phyloP scores from a whole-genome alignment of 1,140 invertebrate species.

The Hyposmocoma kahamanoa region DNA sequence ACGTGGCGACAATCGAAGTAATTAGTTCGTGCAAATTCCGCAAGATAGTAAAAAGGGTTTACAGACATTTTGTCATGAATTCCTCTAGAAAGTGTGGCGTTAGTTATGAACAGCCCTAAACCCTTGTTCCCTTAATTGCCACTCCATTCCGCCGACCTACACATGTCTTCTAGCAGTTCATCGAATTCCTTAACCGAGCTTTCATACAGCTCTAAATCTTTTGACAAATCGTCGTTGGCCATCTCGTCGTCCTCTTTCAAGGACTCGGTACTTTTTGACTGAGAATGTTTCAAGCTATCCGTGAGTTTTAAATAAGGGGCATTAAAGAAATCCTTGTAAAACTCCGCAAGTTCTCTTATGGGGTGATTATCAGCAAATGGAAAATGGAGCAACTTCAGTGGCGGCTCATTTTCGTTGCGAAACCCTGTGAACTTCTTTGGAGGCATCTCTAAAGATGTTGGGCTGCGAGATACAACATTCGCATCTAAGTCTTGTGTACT shows the following conservation, averaged over 20 bases:
- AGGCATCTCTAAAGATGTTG: slow-evolving; percentile 54
- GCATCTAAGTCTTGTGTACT: slow-evolving; percentile 50
- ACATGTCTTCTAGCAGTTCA: slow-evolving; percentile 61
- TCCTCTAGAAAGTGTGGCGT: too few relatives aligned
- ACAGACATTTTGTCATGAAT: too few relatives aligned
- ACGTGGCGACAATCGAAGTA: too few relatives aligned
- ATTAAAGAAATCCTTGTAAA: slow-evolving; percentile 67
- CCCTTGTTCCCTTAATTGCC: slow-evolving; percentile 37
- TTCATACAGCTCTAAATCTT: slow-evolving; percentile 51
- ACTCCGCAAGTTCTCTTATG: slow-evolving; percentile 60
- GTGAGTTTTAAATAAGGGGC: slow-evolving; percentile 56
- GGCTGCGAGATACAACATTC: slow-evolving; percentile 42
- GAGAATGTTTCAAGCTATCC: slow-evolving; percentile 27
- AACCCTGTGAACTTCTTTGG: slow-evolving; percentile 59
- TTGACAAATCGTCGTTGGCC: slow-evolving; percentile 44
- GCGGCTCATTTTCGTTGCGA: slow-evolving; percentile 53
- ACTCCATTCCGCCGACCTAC: slow-evolving; percentile 54
- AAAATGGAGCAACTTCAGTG: slow-evolving; percentile 51
- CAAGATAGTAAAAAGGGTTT: too few relatives aligned
- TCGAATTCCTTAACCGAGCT: slow-evolving; percentile 61
- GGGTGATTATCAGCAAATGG: slow-evolving; percentile 62
- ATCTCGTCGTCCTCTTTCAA: slow-evolving; percentile 34
- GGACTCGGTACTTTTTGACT: slow-evolving; percentile 24
- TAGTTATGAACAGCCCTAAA: too few relatives aligned
- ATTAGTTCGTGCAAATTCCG: too few relatives aligned